phyloP scores from a whole-genome alignment of 2,888 invertebrate species.

The Choristoneura rosaceana region DNA sequence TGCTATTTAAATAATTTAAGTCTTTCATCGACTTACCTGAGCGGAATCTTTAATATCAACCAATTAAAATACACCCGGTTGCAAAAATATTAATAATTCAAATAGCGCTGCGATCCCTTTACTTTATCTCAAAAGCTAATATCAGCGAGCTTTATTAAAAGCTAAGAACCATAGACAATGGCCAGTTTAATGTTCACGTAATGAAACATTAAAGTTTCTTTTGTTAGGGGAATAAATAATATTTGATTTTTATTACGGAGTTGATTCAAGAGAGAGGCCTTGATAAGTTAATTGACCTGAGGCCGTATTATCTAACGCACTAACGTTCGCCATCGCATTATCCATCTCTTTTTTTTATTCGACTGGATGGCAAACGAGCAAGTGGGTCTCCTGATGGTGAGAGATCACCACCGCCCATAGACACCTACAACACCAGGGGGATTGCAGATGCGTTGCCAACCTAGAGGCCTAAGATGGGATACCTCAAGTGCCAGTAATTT shows the following conservation, averaged over 20 bases:
- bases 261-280: neutral
- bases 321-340: too few relatives aligned
- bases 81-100: slow-evolving; percentile 26
- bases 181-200: slow-evolving; percentile 12
- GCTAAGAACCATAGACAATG: slow-evolving; percentile 3
- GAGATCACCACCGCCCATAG: too few relatives aligned
- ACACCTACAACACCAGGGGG: too few relatives aligned
- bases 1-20: neutral
- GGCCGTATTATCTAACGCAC: too few relatives aligned
- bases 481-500: too few relatives aligned
- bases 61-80: slow-evolving; percentile 13
- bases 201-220: slow-evolving; percentile 15
- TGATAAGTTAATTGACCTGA: neutral
- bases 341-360: too few relatives aligned
- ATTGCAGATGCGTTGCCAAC: too few relatives aligned
- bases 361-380: too few relatives aligned
- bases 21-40: neutral
- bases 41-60: slow-evolving; percentile 16
- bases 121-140: slow-evolving; percentile 20
- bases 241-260: slow-evolving; percentile 1
- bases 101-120: slow-evolving; percentile 8
- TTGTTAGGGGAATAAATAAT: slow-evolving; percentile 7
- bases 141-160: slow-evolving; percentile 4
- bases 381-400: too few relatives aligned
- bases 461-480: too few relatives aligned